phyloP scores from a whole-genome alignment of 1,140 invertebrate species.

The Lepidotrigona ventralis region DNA sequence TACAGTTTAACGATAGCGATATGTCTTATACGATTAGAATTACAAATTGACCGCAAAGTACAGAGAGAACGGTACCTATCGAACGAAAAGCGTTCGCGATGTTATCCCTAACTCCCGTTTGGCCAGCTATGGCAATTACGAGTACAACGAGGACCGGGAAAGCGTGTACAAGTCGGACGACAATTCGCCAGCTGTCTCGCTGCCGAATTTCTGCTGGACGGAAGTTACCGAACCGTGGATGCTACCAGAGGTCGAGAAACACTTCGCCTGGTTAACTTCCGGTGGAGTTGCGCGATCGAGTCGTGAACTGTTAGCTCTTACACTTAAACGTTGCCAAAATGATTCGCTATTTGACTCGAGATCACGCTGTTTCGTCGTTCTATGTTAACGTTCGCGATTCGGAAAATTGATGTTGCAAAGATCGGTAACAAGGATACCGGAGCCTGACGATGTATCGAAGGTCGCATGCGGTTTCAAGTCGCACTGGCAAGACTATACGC shows the following conservation, averaged over 20 bases:
- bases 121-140: constrained; percentile 74
- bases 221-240: constrained; percentile 69
- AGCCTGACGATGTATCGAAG: constrained; percentile 31
- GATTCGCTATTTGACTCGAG: constrained; percentile 12
- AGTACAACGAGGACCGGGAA: constrained; percentile 73
- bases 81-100: constrained; percentile 68
- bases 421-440: constrained; percentile 44
- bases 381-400: not conserved
- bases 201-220: constrained; percentile 26
- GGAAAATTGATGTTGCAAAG: constrained; percentile 45
- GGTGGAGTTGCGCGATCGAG: constrained; percentile 11
- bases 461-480: constrained; percentile 22
- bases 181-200: not conserved
- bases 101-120: constrained; percentile 74
- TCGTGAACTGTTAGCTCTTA: constrained; percentile 43
- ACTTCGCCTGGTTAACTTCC: constrained; percentile 68
- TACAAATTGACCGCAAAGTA: constrained; percentile 68
- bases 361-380: not conserved
- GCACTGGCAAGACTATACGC: constrained; percentile 41
- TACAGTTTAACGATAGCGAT: not conserved
- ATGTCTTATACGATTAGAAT: constrained; percentile 56
- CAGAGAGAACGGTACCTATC: constrained; percentile 52
- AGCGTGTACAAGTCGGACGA: constrained; percentile 61
- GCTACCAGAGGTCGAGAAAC: constrained; percentile 73
- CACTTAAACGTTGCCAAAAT: not conserved